These are phyloP conservation scores for Elephas maximus DNA, from an alignment of 2,113 vertebrate species.

Conservation along the genomic window DNA sequence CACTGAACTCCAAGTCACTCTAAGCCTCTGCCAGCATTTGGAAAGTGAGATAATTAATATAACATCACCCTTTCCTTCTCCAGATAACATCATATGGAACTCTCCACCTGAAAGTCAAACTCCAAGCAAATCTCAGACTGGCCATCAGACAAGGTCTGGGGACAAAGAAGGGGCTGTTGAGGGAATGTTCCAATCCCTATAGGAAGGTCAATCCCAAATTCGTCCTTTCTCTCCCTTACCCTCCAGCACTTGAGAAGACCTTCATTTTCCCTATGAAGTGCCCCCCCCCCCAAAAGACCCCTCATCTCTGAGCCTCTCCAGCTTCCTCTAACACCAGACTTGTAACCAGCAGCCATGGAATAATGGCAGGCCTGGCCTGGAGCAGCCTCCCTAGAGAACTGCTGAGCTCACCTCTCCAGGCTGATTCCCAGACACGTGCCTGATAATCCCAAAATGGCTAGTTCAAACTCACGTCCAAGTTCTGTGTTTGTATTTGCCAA, in stretches of 20 bases:
- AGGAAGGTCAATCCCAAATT: constrained; percentile 77
- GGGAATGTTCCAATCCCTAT: constrained; percentile 44
- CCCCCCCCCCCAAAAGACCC: too few species aligned
- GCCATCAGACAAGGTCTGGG: constrained; percentile 69
- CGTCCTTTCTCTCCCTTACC: constrained; percentile 57
- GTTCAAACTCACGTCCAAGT: rapidly evolving
- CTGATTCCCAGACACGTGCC: background rate
- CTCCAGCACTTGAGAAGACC: constrained; percentile 9
- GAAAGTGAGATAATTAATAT: constrained; percentile 74
- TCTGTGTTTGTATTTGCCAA: too few species aligned
- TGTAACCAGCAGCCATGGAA: background rate
- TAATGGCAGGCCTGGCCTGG: background rate
- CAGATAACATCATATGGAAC: constrained; percentile 82
- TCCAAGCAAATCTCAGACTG: constrained; percentile 83
- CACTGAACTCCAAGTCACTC: background rate
- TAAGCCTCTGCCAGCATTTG: background rate
- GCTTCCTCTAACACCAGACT: background rate
- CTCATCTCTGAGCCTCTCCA: background rate
- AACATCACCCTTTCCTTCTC: constrained; percentile 73
- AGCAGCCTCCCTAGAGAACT: background rate
- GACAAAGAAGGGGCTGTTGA: constrained; percentile 83
- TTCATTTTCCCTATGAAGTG: background rate
- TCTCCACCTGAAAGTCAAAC: constrained; percentile 85
- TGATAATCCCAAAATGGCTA: background rate
- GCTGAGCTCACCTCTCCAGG: background rate